Base-by-base conservation (phyloP, 2,797 vertebrate species). In the Furcifer pardalis region DNA sequence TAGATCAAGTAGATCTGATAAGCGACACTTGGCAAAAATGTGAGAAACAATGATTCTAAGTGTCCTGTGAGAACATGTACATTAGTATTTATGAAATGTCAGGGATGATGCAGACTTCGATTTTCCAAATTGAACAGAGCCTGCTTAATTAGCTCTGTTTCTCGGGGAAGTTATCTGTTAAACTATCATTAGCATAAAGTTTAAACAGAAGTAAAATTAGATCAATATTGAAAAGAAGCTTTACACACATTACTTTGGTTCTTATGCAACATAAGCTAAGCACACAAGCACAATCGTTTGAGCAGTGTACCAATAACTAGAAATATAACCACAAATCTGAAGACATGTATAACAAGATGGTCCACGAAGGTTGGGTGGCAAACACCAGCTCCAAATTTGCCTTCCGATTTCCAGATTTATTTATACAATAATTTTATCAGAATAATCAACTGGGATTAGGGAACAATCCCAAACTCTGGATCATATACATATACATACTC, bases 121-220 rank as follows among this genome's bases (percentile, higher is more conserved):
- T 69, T 69, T 76, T 40, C 63, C 32, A 49, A 84, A 76, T 59
- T 68, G 12, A 8, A 25, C 12, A 85, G 63, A 30, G 49, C 10
- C 13, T 66, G 35, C n/a, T 35, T 80, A 63, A 80, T 83, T 80
- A 75, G 56, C 30, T 76, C 62, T 85, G 60, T 19, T 66, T 79
- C 62, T 19, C 62, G 60, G 19, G 49, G 49, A 83, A 62, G 40
- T 66, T 66, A 66, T 44, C 40, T 40, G 63, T 79, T 66, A 66
- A n/a, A 42, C 32, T 75, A 52, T 79, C 62, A 71, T 87, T 73
- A 84, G 63, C 63, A 40, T 71, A 74, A n/a, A n/a, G n/a, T n/a
- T n/a, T n/a, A n/a, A 62, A n/a, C 10, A n/a, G n/a, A 62, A 68
- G n/a, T 62, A 84, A 46, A 84, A 80, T 76, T 68, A 84, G 65